Evolutionary conservation across 2,113 vertebrate genomes (phyloP).

Genomic region (Rhombomys opimus): DNA sequence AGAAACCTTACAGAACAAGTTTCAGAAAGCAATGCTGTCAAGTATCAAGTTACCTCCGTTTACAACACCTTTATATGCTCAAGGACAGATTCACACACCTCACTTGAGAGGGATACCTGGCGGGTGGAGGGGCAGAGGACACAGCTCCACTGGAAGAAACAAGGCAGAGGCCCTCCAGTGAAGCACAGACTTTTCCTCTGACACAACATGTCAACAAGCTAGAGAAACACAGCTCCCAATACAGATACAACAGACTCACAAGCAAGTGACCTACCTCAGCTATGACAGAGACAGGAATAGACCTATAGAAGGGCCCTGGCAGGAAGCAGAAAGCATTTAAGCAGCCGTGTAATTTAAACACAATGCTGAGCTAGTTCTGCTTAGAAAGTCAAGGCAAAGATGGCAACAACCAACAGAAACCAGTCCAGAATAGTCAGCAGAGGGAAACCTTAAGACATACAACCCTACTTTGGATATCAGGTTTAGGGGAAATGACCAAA

Average conservation of each 20-base stretch:
- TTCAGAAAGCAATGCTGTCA: not conserved
- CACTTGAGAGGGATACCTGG: too few relatives aligned
- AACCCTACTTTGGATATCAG: not conserved
- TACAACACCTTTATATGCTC: not conserved
- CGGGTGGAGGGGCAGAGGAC: not conserved
- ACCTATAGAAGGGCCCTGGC: fast-evolving
- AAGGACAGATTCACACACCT: not conserved
- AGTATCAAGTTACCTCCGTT: not conserved
- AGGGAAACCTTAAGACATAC: not conserved
- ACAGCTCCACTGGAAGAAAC: not conserved
- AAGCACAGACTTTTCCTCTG: not conserved
- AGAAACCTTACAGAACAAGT: not conserved
- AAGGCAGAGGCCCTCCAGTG: not conserved
- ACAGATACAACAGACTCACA: not conserved
- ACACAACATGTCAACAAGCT: not conserved
- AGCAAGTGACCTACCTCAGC: not conserved
- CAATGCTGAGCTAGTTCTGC: not conserved
- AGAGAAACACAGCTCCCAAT: not conserved
- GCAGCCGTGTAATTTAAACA: not conserved
- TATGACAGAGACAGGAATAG: not conserved
- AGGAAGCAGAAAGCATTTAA: not conserved
- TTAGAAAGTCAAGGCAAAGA: not conserved
- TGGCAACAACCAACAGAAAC: not conserved
- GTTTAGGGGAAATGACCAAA: not conserved
- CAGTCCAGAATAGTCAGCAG: not conserved